A percentile compares a stretch with the other conserved stretches of the same genome.
Conservation (phyloP, 2,888 invertebrate genomes). For the Heteropelma amictum region DNA sequence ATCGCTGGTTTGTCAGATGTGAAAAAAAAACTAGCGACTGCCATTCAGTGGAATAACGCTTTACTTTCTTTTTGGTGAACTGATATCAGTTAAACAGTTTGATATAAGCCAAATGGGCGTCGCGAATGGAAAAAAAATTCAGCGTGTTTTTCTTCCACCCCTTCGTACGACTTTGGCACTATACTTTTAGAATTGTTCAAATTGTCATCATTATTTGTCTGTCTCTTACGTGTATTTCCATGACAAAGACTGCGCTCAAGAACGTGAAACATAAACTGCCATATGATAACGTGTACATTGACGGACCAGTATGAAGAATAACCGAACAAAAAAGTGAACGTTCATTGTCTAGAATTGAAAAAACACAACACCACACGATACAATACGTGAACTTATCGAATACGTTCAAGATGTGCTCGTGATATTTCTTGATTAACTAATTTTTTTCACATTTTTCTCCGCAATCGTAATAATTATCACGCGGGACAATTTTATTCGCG, state of each 20-base stretch:
- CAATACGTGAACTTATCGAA: slow-evolving; percentile 33
- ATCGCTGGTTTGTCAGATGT: too few relatives aligned
- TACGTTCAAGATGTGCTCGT: slow-evolving; percentile 1
- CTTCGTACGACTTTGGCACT: neutral
- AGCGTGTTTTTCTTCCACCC: neutral
- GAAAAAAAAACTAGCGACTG: too few relatives aligned
- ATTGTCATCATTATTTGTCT: neutral
- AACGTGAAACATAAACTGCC: slow-evolving; percentile 59
- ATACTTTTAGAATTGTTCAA: slow-evolving; percentile 47
- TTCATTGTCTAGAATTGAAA: slow-evolving; percentile 61
- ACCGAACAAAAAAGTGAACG: slow-evolving; percentile 20
- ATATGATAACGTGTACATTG: slow-evolving; percentile 56
- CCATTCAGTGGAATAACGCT: too few relatives aligned
- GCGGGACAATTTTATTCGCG: too few relatives aligned
- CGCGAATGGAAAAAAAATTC: neutral
- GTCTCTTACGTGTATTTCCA: slow-evolving; percentile 7
- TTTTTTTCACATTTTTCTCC: too few relatives aligned
- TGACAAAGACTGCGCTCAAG: slow-evolving; percentile 39
- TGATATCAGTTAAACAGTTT: too few relatives aligned
- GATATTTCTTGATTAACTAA: too few relatives aligned
- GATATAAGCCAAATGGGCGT: too few relatives aligned
- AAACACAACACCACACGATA: slow-evolving; percentile 9
- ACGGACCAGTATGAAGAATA: slow-evolving; percentile 35
- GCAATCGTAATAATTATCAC: too few relatives aligned
- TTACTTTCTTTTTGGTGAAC: too few relatives aligned